Conservation (phyloP, 2,888 invertebrate genomes). For the Eustalomyia histrio region DNA sequence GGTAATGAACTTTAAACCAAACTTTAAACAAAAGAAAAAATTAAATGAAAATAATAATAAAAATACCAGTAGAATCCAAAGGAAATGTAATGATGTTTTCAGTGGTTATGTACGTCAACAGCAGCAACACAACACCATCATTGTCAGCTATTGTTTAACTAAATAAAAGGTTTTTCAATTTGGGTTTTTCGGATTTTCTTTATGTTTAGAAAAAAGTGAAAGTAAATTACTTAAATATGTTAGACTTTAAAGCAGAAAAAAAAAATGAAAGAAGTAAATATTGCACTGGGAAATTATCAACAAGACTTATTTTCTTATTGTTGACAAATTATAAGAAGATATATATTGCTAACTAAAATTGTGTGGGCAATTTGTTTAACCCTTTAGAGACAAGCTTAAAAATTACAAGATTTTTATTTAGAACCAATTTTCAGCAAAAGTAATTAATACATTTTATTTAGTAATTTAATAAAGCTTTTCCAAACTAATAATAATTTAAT, state of each 20-base stretch:
- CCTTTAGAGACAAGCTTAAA: not conserved
- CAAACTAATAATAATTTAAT: no score
- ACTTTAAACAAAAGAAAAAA: slow-evolving; percentile 30
- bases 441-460: no score
- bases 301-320: not conserved
- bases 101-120: slow-evolving; percentile 25
- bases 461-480: no score
- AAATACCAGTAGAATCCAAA: slow-evolving; percentile 35
- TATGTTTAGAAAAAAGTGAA: slow-evolving; percentile 25
- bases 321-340: not conserved
- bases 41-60: slow-evolving; percentile 3
- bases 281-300: not conserved
- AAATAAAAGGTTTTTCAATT: not conserved
- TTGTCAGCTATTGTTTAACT: slow-evolving; percentile 15
- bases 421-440: no score
- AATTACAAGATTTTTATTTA: no score
- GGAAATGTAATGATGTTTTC: slow-evolving; percentile 25
- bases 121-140: slow-evolving; percentile 8
- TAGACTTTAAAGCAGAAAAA: not conserved
- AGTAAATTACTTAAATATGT: slow-evolving; percentile 14
- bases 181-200: slow-evolving; percentile 5
- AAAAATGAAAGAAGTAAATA: not conserved
- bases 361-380: not conserved
- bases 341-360: not conserved
- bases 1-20: slow-evolving; percentile 59